phyloP scores from a whole-genome alignment of 1,140 invertebrate species.

The Drepana arcuata region DNA sequence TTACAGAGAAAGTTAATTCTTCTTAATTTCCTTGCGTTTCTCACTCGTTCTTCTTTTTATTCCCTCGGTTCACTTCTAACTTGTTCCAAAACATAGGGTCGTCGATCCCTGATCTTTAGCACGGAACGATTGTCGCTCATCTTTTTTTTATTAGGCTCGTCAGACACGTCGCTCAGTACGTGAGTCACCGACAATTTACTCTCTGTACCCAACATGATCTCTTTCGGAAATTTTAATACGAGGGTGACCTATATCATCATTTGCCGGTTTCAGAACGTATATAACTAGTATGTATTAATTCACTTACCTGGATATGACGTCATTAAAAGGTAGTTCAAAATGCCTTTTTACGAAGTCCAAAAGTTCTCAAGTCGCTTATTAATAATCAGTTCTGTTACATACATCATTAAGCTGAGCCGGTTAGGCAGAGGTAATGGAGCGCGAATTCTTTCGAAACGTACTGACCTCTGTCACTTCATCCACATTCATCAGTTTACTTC shows the following conservation, averaged over 20 bases:
- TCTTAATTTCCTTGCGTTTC: background rate
- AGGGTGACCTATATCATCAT: too few relatives aligned
- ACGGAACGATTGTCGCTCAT: conserved; percentile 56
- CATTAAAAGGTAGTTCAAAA: too few relatives aligned
- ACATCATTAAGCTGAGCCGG: too few relatives aligned
- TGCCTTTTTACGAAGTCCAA: too few relatives aligned
- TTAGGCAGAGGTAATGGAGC: too few relatives aligned
- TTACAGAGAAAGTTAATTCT: background rate
- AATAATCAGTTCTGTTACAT: too few relatives aligned
- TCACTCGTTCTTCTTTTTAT: conserved; percentile 8
- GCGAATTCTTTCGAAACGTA: too few relatives aligned
- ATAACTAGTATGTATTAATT: conserved; percentile 1
- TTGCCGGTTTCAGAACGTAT: too few relatives aligned
- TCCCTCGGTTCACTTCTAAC: too few relatives aligned
- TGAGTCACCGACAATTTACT: conserved; percentile 22
- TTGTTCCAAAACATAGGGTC: conserved; percentile 29
- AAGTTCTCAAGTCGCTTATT: too few relatives aligned
- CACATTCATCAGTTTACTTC: too few relatives aligned
- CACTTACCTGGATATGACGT: conserved; percentile 1
- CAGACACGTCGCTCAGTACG: conserved; percentile 24
- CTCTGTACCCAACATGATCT: conserved; percentile 28
- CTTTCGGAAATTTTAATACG: conserved; percentile 26
- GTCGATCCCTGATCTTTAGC: conserved; percentile 59
- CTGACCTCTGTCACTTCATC: too few relatives aligned
- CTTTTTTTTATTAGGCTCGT: conserved; percentile 54